Conservation (phyloP, 2,797 vertebrate genomes). For the Furcifer pardalis region DNA sequence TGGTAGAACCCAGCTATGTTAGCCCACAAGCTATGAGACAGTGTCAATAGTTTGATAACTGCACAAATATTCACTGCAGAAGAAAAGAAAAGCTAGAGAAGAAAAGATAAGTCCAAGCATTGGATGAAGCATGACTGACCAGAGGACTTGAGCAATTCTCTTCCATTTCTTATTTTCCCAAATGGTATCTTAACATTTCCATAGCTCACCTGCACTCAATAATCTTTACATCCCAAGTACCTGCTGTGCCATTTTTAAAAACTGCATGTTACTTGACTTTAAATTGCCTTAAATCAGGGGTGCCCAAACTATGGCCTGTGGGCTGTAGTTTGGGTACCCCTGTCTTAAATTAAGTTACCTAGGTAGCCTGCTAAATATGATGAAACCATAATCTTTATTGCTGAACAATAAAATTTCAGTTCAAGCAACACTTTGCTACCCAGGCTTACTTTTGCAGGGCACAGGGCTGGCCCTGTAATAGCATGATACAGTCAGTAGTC, state of each 20-base stretch:
- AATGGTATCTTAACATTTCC: neutral
- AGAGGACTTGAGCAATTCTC: neutral
- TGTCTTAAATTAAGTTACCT: neutral
- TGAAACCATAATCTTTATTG: neutral
- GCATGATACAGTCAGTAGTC: neutral
- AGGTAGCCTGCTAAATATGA: neutral
- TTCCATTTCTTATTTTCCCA: too few relatives aligned
- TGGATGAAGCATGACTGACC: neutral
- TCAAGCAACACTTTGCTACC: neutral
- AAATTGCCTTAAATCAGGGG: too few relatives aligned
- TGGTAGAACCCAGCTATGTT: neutral
- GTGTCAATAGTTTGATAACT: neutral
- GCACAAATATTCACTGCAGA: neutral
- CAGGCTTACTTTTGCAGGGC: neutral
- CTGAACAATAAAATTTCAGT: neutral
- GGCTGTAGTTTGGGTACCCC: too few relatives aligned
- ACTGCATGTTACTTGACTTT: neutral
- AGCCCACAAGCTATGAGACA: neutral
- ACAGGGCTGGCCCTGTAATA: neutral
- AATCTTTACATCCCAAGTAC: neutral
- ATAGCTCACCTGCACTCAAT: neutral
- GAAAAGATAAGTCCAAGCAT: neutral
- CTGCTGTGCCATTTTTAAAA: neutral
- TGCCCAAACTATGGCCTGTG: too few relatives aligned
- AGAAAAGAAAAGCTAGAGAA: accelerated